Evolutionary conservation across 2,888 invertebrate species (phyloP).

Genomic region (Heteropelma amictum): DNA sequence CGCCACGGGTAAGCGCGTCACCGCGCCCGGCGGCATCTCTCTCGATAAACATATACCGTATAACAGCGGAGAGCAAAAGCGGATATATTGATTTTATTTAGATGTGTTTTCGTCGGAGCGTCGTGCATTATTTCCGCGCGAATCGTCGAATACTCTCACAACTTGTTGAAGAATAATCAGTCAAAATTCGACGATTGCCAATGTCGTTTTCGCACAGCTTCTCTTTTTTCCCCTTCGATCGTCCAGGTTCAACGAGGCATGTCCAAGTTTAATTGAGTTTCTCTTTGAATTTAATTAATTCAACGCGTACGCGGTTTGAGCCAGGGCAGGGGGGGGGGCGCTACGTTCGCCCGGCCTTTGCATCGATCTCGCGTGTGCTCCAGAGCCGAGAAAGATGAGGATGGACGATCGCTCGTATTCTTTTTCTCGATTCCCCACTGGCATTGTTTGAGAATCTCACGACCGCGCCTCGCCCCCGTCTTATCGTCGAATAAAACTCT

Average conservation of each 20-base stretch:
- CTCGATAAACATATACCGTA: too few relatives aligned
- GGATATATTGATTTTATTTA: too few relatives aligned
- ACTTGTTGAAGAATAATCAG: too few relatives aligned
- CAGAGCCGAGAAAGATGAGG: background rate
- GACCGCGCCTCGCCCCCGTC: slow-evolving; percentile 38
- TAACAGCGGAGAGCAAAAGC: too few relatives aligned
- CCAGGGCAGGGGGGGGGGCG: too few relatives aligned
- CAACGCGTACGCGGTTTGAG: slow-evolving; percentile 44
- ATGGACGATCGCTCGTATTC: background rate
- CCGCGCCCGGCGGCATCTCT: too few relatives aligned
- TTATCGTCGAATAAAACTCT: slow-evolving; percentile 47
- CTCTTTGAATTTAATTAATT: slow-evolving; percentile 54
- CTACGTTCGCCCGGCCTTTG: slow-evolving; percentile 25
- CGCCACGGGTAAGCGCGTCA: slow-evolving; percentile 16
- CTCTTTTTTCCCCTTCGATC: slow-evolving; percentile 51
- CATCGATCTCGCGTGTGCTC: slow-evolving; percentile 39
- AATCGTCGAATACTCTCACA: too few relatives aligned
- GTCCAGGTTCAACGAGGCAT: slow-evolving; percentile 50
- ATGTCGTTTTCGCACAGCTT: slow-evolving; percentile 17
- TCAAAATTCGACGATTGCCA: background rate
- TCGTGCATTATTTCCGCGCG: too few relatives aligned
- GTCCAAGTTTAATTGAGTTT: slow-evolving; percentile 56
- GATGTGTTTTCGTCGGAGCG: too few relatives aligned
- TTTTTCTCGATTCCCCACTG: slow-evolving; percentile 16
- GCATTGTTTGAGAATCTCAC: slow-evolving; percentile 52